phyloP scores from a whole-genome alignment of 2,113 vertebrate genomes.

The Alosa alosa region DNA sequence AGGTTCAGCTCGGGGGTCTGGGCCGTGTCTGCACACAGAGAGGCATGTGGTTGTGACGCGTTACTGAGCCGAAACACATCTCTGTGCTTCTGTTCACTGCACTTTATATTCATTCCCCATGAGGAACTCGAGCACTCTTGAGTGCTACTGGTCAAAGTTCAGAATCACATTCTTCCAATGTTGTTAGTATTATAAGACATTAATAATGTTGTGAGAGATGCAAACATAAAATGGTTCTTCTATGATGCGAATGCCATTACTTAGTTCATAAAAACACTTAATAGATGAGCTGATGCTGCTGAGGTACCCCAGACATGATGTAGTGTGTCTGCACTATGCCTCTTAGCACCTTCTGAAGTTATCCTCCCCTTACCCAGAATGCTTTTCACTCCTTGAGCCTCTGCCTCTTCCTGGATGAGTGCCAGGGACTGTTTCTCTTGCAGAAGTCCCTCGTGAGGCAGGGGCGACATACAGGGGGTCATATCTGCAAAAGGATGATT shows the following conservation, averaged over 20 bases:
- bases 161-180: background rate
- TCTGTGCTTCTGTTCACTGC: too few relatives aligned
- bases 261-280: background rate
- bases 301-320: background rate
- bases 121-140: background rate
- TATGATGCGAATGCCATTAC: background rate
- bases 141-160: too few relatives aligned
- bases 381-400: slow-evolving; percentile 74
- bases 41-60: background rate
- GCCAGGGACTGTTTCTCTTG: slow-evolving; percentile 82
- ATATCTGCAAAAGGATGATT: slow-evolving; percentile 72
- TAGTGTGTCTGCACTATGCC: background rate
- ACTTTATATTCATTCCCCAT: background rate
- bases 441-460: slow-evolving; percentile 80
- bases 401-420: slow-evolving; percentile 85
- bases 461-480: slow-evolving; percentile 88
- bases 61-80: background rate
- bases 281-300: background rate
- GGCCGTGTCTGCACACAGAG: slow-evolving; percentile 50
- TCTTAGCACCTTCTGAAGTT: background rate
- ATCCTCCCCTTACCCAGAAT: slow-evolving; percentile 73
- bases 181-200: too few relatives aligned
- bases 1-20: slow-evolving; percentile 60
- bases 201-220: too few relatives aligned
- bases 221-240: background rate